Evolutionary conservation across 64 coral and sea anemone species (phyloP), one percentile per base, ranked within the genome.

Genomic region (Pachyseris speciosa): DNA sequence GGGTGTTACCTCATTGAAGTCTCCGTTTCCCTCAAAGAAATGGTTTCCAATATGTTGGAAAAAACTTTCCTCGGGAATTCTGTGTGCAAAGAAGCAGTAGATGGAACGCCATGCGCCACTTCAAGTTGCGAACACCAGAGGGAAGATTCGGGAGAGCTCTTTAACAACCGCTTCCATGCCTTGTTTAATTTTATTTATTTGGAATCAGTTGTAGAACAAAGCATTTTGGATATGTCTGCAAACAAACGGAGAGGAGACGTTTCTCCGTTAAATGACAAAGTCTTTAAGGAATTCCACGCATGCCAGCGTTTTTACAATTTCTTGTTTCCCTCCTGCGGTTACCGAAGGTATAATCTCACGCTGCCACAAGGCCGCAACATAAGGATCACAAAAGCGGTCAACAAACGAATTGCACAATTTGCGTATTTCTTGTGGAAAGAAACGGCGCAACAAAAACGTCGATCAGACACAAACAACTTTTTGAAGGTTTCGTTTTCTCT

Each of bases 181-280:
- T n/a, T n/a, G n/a, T n/a, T n/a, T n/a, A n/a, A n/a, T n/a, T 90
- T 92, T 50, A 80, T 97, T 11, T 68, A 41, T 70, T 59, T 97
- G 32, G 86, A 97, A 33, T 80, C 65, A 68, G 86, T 66, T 26
- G 69, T 92, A 17, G 32, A 38, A n/a, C 72, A 71, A 45, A 93
- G 39, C 37, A 74, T 86, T 80, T 57, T 49, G 3, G 63, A 74
- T 27, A 33, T 52, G 28, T n/a, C 48, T 37, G n/a, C 67, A 33
- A 64, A 26, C n/a, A 63, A 64, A 3, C 39, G 67, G 5, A 9
- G 40, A 39, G 9, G 45, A n/a, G 88, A 31, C 25, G 61, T 69
- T 38, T 49, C 45, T 15, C 45, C 45, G 7, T 49, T 94, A 57
- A 64, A 64, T 7, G 42, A 75, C 9, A 69, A 59, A 15, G 64